These are phyloP conservation scores for Nixonia krombeini DNA, from an alignment of 1,140 invertebrate species.

Conservation along the genomic window DNA sequence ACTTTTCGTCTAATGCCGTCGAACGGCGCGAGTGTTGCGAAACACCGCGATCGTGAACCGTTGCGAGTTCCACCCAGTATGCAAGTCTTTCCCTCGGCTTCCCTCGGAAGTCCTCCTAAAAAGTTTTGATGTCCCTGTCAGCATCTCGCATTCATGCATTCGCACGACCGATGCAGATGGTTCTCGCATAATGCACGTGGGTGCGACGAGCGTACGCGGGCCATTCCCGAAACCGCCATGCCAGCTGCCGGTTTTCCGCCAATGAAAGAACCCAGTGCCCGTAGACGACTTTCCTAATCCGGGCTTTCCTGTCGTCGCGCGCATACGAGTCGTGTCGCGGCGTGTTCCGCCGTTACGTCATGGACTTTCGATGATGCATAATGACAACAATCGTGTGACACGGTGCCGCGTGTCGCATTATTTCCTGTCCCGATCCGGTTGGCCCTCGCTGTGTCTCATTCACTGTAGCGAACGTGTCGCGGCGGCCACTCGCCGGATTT, in stretches of 20 bases:
- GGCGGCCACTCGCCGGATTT: constrained; percentile 49
- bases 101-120: constrained; percentile 42
- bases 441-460: too few relatives aligned
- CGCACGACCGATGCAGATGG: constrained; percentile 60
- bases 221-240: not conserved
- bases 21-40: too few relatives aligned
- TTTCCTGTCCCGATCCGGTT: too few relatives aligned
- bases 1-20: too few relatives aligned
- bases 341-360: constrained; percentile 17
- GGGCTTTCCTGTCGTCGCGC: not conserved
- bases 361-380: constrained; percentile 8
- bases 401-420: too few relatives aligned
- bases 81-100: constrained; percentile 4
- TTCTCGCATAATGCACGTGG: constrained; percentile 52
- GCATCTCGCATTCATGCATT: constrained; percentile 60
- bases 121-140: too few relatives aligned
- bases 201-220: constrained; percentile 8
- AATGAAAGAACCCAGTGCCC: constrained; percentile 5
- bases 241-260: constrained; percentile 30
- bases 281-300: constrained; percentile 25
- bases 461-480: constrained; percentile 53
- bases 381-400: too few relatives aligned
- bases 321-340: constrained; percentile 20
- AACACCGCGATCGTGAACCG: too few relatives aligned
- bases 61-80: too few relatives aligned